Evolutionary conservation across 2,888 invertebrate genomes (phyloP).

Genomic region (Scaeva pyrastri): DNA sequence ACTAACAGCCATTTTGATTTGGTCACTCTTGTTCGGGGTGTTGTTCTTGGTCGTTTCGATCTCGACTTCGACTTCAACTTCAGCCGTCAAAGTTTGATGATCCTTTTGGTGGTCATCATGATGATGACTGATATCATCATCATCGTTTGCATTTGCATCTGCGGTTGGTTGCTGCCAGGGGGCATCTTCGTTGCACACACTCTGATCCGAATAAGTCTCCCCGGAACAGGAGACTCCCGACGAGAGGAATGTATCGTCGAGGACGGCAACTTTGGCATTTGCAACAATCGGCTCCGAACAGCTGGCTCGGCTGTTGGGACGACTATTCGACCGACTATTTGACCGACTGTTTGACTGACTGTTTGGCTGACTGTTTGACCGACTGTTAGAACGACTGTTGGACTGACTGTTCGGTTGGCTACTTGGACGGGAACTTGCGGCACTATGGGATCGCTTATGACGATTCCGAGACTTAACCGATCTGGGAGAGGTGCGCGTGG

Average conservation of each 20-base stretch:
- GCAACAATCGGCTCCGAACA: constrained; percentile 63
- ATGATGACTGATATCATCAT: constrained; percentile 54
- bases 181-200: constrained; percentile 70
- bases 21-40: constrained; percentile 36
- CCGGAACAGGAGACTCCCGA: constrained; percentile 83
- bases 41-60: background rate
- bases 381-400: constrained; percentile 59
- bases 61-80: background rate
- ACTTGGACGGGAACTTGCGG: constrained; percentile 24
- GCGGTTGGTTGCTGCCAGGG: constrained; percentile 44
- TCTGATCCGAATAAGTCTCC: constrained; percentile 80
- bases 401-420: constrained; percentile 56
- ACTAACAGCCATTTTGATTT: constrained; percentile 66
- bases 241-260: constrained; percentile 81
- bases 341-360: constrained; percentile 25
- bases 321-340: constrained; percentile 54
- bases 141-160: background rate
- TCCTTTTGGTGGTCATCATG: constrained; percentile 23
- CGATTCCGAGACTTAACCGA: constrained; percentile 57
- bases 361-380: constrained; percentile 1
- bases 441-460: constrained; percentile 76
- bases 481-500: constrained; percentile 59
- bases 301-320: constrained; percentile 70
- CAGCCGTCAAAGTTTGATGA: constrained; percentile 23
- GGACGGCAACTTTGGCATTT: constrained; percentile 76